A percentile compares a stretch with the other conserved stretches of the same genome.
These are phyloP conservation scores for Macroramphosus scolopax DNA, from an alignment of 2,797 vertebrate species.

Conservation along the genomic window DNA sequence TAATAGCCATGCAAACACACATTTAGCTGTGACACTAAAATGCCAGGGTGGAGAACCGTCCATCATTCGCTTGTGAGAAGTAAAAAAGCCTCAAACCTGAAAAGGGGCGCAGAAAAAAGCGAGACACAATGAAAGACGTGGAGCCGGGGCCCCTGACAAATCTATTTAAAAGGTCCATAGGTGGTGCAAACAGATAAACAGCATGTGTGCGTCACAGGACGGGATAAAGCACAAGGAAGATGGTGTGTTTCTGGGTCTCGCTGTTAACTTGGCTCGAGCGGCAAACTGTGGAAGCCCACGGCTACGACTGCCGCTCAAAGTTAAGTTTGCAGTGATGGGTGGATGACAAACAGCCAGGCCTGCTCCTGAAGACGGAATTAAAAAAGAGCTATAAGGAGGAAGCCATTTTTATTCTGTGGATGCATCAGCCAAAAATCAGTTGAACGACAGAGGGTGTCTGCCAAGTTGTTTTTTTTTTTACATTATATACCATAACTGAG, in stretches of 20 bases:
- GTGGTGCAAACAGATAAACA: constrained; percentile 36
- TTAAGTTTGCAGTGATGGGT: constrained; percentile 54
- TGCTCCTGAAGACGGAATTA: no score
- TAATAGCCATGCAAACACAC: constrained; percentile 75
- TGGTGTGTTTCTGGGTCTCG: constrained; percentile 54
- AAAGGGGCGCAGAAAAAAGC: constrained; percentile 45
- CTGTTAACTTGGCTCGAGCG: no score
- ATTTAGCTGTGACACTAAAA: constrained; percentile 69
- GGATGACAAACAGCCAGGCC: constrained; percentile 52
- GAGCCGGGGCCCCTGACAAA: constrained; percentile 45
- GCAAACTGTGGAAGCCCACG: constrained; percentile 53
- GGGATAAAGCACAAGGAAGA: constrained; percentile 41
- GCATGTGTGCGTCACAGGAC: constrained; percentile 29
- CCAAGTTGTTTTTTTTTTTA: constrained; percentile 21
- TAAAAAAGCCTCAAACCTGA: constrained; percentile 47
- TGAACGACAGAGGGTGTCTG: no score
- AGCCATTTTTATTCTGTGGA: neutral
- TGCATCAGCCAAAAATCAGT: constrained; percentile 5
- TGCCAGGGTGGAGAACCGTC: constrained; percentile 54
- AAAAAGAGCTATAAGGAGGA: constrained; percentile 11
- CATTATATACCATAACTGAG: constrained; percentile 32
- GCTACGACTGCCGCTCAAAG: constrained; percentile 38
- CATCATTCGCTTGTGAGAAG: constrained; percentile 50
- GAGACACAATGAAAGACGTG: constrained; percentile 39
- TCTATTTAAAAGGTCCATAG: constrained; percentile 44